Conservation (phyloP, 2,888 invertebrate species). For the Yponomeuta cagnagella region DNA sequence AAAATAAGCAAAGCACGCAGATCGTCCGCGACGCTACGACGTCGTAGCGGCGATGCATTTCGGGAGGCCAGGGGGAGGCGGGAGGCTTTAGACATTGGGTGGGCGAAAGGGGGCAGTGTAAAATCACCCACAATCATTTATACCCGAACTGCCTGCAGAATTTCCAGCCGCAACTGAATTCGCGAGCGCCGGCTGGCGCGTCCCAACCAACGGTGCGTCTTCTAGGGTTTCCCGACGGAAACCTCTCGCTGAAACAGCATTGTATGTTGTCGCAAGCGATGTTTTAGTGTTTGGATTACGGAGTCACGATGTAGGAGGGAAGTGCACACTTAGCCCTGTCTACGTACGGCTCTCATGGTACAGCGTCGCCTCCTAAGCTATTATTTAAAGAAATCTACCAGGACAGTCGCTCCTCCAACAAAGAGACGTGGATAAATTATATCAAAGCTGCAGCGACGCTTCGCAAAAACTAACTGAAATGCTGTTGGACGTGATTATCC, state of each 20-base stretch:
- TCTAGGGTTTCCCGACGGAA: constrained; percentile 11
- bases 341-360: constrained; percentile 36
- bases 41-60: constrained; percentile 69
- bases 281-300: constrained; percentile 27
- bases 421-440: constrained; percentile 18
- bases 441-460: constrained; percentile 14
- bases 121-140: constrained; percentile 76
- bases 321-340: constrained; percentile 37
- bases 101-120: constrained; percentile 52
- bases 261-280: constrained; percentile 27
- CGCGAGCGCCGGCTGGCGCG: constrained; percentile 32
- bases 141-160: constrained; percentile 73
- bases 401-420: constrained; percentile 17
- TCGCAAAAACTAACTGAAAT: constrained; percentile 11
- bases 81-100: constrained; percentile 46
- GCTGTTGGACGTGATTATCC: constrained; percentile 5
- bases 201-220: constrained; percentile 30
- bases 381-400: constrained; percentile 24
- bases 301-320: constrained; percentile 34
- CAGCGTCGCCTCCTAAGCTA: constrained; percentile 28
- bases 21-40: constrained; percentile 58
- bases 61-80: constrained; percentile 48
- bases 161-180: constrained; percentile 69
- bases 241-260: constrained; percentile 5
- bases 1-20: constrained; percentile 76